These are phyloP conservation scores for Barypeithes pellucidus DNA, from an alignment of 2,888 invertebrate species.

Conservation along the genomic window DNA sequence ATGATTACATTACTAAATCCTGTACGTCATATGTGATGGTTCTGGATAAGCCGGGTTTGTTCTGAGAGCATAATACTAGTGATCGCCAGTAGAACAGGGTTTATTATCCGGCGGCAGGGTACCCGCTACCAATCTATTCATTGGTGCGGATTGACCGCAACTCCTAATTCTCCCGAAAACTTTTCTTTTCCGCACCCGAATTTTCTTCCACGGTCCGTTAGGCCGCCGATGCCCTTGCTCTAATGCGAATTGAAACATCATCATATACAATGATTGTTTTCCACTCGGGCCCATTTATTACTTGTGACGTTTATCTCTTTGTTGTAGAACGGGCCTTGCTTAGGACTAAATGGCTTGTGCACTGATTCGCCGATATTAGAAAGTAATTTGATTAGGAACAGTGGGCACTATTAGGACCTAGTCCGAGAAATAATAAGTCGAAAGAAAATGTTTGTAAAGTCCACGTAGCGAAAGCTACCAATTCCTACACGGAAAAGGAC, in stretches of 20 bases:
- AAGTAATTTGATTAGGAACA: constrained; percentile 42
- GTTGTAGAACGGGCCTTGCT: constrained; percentile 35
- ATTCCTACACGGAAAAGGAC: no score
- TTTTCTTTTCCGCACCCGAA: constrained; percentile 16
- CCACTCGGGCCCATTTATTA: constrained; percentile 56
- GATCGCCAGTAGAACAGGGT: no score
- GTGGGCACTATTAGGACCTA: background rate
- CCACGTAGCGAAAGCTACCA: no score
- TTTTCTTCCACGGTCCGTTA: constrained; percentile 41
- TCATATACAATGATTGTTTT: constrained; percentile 58
- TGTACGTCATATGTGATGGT: no score
- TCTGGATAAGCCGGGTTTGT: no score
- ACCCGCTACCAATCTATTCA: no score
- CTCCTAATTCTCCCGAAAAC: constrained; percentile 13
- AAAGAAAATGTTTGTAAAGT: no score
- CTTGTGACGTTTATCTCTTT: constrained; percentile 47
- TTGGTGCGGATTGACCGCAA: constrained; percentile 13
- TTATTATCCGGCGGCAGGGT: no score
- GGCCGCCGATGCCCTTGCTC: constrained; percentile 46
- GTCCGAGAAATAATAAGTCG: no score
- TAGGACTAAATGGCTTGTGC: constrained; percentile 43
- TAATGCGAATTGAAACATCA: constrained; percentile 61
- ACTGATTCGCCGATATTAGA: constrained; percentile 43
- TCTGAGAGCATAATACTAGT: no score
- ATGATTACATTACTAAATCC: no score